phyloP scores from a whole-genome alignment of 1,140 invertebrate species.

The Drosophila equinoxialis region DNA sequence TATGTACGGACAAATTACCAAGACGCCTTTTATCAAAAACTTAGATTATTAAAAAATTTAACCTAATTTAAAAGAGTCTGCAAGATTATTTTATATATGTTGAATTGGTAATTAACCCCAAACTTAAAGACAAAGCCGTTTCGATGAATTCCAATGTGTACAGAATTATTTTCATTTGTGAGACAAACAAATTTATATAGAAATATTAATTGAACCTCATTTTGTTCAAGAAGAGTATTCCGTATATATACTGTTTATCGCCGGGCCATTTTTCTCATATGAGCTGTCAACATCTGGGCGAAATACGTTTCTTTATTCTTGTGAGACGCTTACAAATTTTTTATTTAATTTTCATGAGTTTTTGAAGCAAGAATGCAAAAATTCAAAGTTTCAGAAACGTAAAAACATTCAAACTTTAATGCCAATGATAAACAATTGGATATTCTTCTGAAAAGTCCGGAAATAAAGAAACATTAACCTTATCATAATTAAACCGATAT shows the following conservation, averaged over 20 bases:
- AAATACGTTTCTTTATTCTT: not conserved
- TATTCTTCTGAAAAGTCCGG: not conserved
- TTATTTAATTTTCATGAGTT: not conserved
- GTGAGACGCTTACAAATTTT: too few species aligned
- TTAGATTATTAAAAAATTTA: not conserved
- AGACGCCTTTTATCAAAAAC: too few species aligned
- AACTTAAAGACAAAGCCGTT: too few species aligned
- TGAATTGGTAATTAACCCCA: too few species aligned
- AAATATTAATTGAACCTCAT: not conserved
- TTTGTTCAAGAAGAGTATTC: not conserved
- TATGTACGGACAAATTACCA: not conserved
- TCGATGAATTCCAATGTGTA: not conserved
- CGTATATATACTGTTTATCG: not conserved
- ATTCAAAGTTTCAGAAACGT: not conserved
- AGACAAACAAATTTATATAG: not conserved
- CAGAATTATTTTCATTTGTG: not conserved
- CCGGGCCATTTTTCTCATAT: not conserved
- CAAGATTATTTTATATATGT: too few species aligned
- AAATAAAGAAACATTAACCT: not conserved
- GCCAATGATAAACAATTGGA: too few species aligned
- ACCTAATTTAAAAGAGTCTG: too few species aligned
- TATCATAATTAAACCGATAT: not conserved
- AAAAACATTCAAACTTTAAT: too few species aligned
- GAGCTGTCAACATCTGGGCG: not conserved
- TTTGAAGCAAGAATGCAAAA: not conserved